phyloP scores from a whole-genome alignment of 1,140 invertebrate genomes.

The Drosophila quadrilineata region DNA sequence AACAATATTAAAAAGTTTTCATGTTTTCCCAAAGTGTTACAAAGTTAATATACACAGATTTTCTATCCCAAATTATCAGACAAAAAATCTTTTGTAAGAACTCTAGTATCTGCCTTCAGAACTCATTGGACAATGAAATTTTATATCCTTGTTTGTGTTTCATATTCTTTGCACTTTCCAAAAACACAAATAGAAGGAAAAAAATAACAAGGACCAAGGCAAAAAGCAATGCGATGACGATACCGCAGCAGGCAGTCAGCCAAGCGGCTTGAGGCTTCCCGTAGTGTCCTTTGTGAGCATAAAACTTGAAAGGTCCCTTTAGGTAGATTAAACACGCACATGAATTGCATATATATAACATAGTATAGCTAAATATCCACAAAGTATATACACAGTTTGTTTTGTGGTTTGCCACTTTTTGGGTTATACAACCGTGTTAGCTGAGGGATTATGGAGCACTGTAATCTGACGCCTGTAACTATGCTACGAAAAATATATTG shows the following conservation, averaged over 20 bases:
- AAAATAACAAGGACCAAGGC: no score
- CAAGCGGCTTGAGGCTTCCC: constrained; percentile 23
- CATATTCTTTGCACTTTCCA: constrained; percentile 41
- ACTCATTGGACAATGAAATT: constrained; percentile 39
- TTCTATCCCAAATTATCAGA: no score
- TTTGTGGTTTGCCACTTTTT: constrained; percentile 44
- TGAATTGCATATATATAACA: constrained; percentile 16
- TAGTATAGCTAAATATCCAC: not conserved
- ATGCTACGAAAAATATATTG: constrained; percentile 47
- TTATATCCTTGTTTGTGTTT: constrained; percentile 41
- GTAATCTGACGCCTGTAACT: constrained; percentile 51
- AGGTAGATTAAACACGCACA: constrained; percentile 74
- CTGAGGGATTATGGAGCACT: constrained; percentile 47
- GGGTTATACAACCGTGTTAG: constrained; percentile 28
- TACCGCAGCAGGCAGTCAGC: not conserved
- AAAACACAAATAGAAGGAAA: no score
- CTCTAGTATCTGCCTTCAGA: no score
- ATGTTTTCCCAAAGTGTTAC: no score
- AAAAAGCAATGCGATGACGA: constrained; percentile 14
- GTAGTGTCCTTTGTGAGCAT: constrained; percentile 58
- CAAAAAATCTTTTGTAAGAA: no score
- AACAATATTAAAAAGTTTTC: not conserved
- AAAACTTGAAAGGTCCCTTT: constrained; percentile 68
- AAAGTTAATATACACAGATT: no score
- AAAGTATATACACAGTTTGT: constrained; percentile 8